A percentile compares a stretch with the other conserved stretches of the same genome.
Conservation (phyloP, 2,113 vertebrate species). For the Urocynchramus pylzowi region DNA sequence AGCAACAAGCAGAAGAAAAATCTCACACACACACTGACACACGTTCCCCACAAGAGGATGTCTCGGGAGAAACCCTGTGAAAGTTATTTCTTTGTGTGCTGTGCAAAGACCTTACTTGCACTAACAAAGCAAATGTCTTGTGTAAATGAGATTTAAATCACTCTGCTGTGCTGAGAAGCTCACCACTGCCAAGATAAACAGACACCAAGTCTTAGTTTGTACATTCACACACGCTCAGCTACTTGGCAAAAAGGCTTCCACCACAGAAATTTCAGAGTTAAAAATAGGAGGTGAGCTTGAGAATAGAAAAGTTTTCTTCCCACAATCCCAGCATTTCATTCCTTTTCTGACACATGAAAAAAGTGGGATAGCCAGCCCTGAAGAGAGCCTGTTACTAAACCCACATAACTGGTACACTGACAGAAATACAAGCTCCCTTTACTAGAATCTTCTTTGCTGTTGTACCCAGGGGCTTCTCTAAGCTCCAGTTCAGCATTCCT, state of each 20-base stretch:
- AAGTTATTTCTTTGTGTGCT: background rate
- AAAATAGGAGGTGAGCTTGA: constrained; percentile 10
- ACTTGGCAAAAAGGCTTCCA: background rate
- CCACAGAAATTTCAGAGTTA: constrained; percentile 3
- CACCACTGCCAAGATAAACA: background rate
- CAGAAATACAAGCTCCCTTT: background rate
- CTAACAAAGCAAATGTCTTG: background rate
- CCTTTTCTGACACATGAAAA: background rate
- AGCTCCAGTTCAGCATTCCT: background rate
- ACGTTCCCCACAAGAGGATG: background rate
- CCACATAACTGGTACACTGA: background rate
- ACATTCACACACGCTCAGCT: background rate
- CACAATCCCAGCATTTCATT: background rate
- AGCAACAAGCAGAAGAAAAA: background rate
- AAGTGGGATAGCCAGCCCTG: background rate
- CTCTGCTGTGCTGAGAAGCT: background rate
- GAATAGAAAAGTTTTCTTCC: background rate
- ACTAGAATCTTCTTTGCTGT: background rate
- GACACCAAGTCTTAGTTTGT: background rate
- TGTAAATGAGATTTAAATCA: background rate
- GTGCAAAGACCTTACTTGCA: background rate
- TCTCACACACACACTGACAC: background rate
- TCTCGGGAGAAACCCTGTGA: background rate
- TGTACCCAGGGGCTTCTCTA: background rate
- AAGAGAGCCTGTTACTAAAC: background rate